phyloP scores from a whole-genome alignment of 1,140 invertebrate genomes.

The Steinernema feltiae region DNA sequence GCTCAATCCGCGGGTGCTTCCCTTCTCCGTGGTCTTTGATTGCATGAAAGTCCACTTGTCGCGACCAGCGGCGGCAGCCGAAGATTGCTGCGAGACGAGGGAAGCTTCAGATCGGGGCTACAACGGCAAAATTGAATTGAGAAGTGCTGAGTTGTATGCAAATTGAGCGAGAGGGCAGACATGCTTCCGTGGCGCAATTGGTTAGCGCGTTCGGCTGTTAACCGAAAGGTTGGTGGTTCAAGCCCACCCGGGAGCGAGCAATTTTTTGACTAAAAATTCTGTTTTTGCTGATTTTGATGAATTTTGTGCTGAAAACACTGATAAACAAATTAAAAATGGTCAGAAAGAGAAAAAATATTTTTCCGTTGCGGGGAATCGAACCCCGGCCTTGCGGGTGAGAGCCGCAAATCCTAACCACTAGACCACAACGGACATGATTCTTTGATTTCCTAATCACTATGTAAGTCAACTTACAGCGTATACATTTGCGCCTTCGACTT shows the following conservation, averaged over 20 bases:
- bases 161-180: too few relatives aligned
- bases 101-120: conserved; percentile 33
- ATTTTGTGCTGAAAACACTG: too few relatives aligned
- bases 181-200: conserved; percentile 13
- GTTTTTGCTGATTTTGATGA: too few relatives aligned
- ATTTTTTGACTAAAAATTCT: too few relatives aligned
- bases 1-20: not conserved
- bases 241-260: conserved; percentile 25
- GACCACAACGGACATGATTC: not conserved
- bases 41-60: not conserved
- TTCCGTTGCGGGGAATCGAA: not conserved
- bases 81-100: conserved; percentile 17
- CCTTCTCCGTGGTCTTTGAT: not conserved
- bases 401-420: not conserved
- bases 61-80: not conserved
- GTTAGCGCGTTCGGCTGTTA: conserved; percentile 32
- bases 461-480: conserved; percentile 47
- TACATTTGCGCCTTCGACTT: conserved; percentile 37
- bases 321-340: too few relatives aligned
- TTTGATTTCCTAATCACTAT: conserved; percentile 6
- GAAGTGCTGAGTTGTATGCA: not conserved
- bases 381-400: not conserved
- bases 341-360: too few relatives aligned
- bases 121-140: not conserved
- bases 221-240: conserved; percentile 33